Conservation (phyloP, 2,113 vertebrate genomes). For the Oreochromis niloticus region DNA sequence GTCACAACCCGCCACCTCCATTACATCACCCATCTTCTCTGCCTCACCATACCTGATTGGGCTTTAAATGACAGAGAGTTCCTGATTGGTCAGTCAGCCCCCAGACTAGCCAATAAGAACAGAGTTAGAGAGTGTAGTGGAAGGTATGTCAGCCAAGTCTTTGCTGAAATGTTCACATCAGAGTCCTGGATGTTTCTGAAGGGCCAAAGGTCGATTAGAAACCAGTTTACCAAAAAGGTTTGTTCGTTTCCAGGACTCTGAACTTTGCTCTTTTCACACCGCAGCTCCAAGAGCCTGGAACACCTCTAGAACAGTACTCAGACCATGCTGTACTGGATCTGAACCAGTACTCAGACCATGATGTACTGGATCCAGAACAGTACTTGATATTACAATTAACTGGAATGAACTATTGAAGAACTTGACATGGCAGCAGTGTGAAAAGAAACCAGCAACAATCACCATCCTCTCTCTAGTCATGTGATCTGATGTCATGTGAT, state of each 20-base stretch:
- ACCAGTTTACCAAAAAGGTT: not conserved
- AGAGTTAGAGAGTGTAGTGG: slow-evolving; percentile 48
- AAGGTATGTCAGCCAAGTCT: not conserved
- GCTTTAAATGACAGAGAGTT: slow-evolving; percentile 50
- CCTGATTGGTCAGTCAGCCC: slow-evolving; percentile 64
- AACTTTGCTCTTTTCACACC: slow-evolving; percentile 46
- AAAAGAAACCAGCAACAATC: slow-evolving; percentile 33
- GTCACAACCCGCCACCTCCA: slow-evolving; percentile 21
- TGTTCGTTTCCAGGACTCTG: slow-evolving; percentile 42
- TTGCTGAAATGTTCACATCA: slow-evolving; percentile 12
- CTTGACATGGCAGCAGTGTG: slow-evolving; percentile 24
- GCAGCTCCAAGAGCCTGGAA: slow-evolving; percentile 13
- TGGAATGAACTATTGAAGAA: not conserved
- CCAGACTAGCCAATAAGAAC: slow-evolving; percentile 65
- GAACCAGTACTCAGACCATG: not conserved
- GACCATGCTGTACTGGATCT: not conserved
- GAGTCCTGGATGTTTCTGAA: slow-evolving; percentile 10
- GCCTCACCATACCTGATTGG: slow-evolving; percentile 50
- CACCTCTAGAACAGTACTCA: not conserved
- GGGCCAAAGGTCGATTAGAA: not conserved
- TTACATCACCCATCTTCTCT: slow-evolving; percentile 35
- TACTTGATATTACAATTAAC: not conserved
- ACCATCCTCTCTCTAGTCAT: slow-evolving; percentile 33
- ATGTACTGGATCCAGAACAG: not conserved
- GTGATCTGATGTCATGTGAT: slow-evolving; percentile 31